These are phyloP conservation scores for Cyphomyrus discorhynchus DNA, from an alignment of 2,113 vertebrate genomes.

Conservation along the genomic window DNA sequence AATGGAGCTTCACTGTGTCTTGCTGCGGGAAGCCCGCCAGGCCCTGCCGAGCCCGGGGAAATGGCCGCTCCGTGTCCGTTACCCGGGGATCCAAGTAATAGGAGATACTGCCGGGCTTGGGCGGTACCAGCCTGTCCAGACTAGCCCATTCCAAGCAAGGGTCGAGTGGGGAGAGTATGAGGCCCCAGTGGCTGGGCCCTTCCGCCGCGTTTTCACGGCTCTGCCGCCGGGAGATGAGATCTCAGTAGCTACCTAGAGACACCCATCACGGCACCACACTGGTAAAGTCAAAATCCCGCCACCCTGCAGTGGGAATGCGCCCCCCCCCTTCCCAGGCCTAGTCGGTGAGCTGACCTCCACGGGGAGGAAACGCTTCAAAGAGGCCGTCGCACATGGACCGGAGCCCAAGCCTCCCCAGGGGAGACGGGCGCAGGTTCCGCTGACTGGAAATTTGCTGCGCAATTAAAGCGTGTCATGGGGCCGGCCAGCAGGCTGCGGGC, in stretches of 20 bases:
- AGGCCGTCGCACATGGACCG: background rate
- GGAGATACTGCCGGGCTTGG: background rate
- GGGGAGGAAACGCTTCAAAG: background rate
- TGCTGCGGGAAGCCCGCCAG: background rate
- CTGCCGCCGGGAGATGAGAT: background rate
- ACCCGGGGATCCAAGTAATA: conserved; percentile 16
- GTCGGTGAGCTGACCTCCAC: background rate
- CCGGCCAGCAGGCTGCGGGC: background rate
- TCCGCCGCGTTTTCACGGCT: background rate
- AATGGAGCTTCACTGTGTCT: conserved; percentile 18
- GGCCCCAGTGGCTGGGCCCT: background rate
- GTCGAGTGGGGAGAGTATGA: background rate
- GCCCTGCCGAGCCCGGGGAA: background rate
- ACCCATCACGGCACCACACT: background rate
- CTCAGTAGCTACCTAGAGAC: background rate
- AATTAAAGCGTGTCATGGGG: conserved; percentile 6
- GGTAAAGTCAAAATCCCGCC: background rate
- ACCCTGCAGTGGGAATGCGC: background rate
- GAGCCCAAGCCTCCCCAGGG: background rate
- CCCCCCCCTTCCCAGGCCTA: background rate
- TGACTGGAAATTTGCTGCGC: background rate
- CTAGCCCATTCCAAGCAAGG: background rate
- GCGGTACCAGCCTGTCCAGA: background rate
- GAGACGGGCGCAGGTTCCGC: background rate
- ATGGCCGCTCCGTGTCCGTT: conserved; percentile 3